Evolutionary conservation across 2,888 invertebrate genomes (phyloP), one percentile per base, ranked within the genome.

Genomic region (Thereva unica): DNA sequence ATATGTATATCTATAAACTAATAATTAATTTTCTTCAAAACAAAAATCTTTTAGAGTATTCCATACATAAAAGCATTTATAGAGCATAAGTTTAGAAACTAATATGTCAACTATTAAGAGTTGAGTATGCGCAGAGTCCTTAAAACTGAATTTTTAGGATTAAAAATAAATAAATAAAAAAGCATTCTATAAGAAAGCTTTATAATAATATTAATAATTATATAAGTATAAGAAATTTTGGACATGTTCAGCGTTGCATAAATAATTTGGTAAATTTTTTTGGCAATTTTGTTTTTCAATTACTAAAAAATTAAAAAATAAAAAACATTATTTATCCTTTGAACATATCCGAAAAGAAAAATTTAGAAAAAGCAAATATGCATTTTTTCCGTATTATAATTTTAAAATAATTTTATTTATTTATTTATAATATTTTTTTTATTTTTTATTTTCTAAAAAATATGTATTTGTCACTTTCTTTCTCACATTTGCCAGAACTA

Each of bases 331-430:
- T 23, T 23, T 23, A 23, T 23, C 23, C 49, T 50, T 49, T 45
- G 63, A 63, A 34, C 63, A 41, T 63, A 50, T 52, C 63, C 42
- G 63, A 63, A 63, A 49, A 52, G 37, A 59, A 59, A 38, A 41
- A 9, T 55, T 41, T 38, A 57, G 45, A 45, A 34, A 23, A 34
- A 12, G 42, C 5, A 63, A 42, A 61, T 12, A n/a, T 54, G 50
- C 49, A 63, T 7, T 7, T 52, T 41, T 50, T 41, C 41, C 49
- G 50, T 63, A 50, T 63, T 50, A 63, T 23, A 63, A 42, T 41
- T 50, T 63, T 52, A 50, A 63, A 63, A 23, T 23, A 50, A 52
- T 41, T 63, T 63, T 63, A 63, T 63, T 63, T 63, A 63, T 63
- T 63, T 63, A 63, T 63, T 50, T 50, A 63, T 52, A 63, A 63